Base-by-base conservation (phyloP, 2,888 invertebrate species). In the Deilephila porcellus region DNA sequence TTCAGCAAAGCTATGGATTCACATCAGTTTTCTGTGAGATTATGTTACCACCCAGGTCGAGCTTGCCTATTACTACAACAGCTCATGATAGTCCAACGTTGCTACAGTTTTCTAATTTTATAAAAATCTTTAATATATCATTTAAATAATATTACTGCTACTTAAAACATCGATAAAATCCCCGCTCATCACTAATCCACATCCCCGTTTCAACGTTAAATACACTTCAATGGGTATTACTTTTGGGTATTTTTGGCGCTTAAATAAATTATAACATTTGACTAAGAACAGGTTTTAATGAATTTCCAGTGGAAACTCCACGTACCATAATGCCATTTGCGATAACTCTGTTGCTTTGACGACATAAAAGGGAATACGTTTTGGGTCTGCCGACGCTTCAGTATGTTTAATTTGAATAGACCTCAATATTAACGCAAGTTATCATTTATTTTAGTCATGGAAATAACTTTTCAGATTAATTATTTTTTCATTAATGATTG, bases 191-290 rank as follows among this genome's bases (percentile, higher is more conserved):
- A 77, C 82, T 83, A 80, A 80, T 83, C 81, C 79, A 82, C 86
- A 84, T 87, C 83, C 85, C 81, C 84, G 82, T 82, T 86, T 87
- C 81, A 88, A 85, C 84, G 87, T 90, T 88, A 90, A 91, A 91
- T 90, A 91, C 90, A 91, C 93, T 85, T 91, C 90, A 92, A 91
- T 92, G 91, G 87, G 91, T 93, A 93, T 92, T 93, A 91, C 93
- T 91, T 93, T 93, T 86, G 86, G 87, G 91, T 91, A 92, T 93
- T 93, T 94, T 93, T 93, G 91, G 86, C 88, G 87, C 90, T 88
- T 93, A 91, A 93, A 94, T 94, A 93, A 93, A 92, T 93, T 90
- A 94, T 94, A 87, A 90, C 88, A 86, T 93, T 92, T 91, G 91
- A 90, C 87, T 92, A 91, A 91, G 92, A 91, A 90, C 88, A 89